Base-by-base conservation (phyloP, 2,888 invertebrate species). In the Xestobium rufovillosum region DNA sequence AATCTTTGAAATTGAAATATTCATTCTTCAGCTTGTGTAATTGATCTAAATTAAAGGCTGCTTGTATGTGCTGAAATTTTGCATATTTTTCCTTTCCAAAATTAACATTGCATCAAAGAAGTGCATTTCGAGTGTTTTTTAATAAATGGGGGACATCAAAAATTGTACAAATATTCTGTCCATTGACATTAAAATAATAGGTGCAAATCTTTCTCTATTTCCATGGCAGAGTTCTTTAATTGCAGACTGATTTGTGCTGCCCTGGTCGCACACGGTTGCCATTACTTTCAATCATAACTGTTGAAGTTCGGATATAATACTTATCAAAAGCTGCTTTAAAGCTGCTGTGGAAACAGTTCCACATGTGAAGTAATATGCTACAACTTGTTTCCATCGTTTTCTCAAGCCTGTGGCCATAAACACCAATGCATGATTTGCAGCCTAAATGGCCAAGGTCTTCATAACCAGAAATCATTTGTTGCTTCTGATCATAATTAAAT, bases 251-350 rank as follows among this genome's bases (percentile, higher is more conserved):
- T 48, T 49, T 23, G 44, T 50, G 3, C 40, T 14, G 3, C 49
- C 48, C 32, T 50, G 49, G 28, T 44, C 48, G 40, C 44, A 46
- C 17, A 49, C 36, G 11, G 48, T 45, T 9, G 41, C 45, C 12
- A 45, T 23, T 29, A 46, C 31, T 14, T 41, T 34, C 3, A 50
- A 35, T 3, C 43, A 43, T 23, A 39, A 39, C 4, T 34, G 12
- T 27, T 44, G 39, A 15, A 49, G 23, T 28, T 41, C 13, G 12
- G 12, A 12, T 4, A 47, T 45, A n/a, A 42, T 26, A 14, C 40
- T 13, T 13, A 36, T 36, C 31, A 46, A 41, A 16, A 44, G 11
- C 17, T 34, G 10, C 28, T 42, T 44, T 14, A 45, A 34, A 31
- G 31, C 16, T 8, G 17, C 10, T 8, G 42, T 32, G 11, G 34